Conservation (phyloP, 1,140 invertebrate species). For the Drosophila nannoptera region DNA sequence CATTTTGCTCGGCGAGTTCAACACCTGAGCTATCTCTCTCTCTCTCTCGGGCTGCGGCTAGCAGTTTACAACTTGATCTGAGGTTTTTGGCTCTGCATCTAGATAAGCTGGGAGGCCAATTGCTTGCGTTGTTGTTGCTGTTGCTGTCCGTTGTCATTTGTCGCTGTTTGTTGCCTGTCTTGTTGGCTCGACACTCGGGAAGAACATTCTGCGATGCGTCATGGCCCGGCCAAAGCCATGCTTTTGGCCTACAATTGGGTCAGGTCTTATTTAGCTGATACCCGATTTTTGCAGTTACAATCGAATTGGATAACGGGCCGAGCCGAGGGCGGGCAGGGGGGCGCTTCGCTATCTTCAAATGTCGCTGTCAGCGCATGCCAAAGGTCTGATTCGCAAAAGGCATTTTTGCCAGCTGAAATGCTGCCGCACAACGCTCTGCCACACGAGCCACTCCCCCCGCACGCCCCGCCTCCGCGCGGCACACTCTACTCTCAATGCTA, state of each 20-base stretch:
- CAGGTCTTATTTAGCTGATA: slow-evolving; percentile 57
- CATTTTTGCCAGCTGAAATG: slow-evolving; percentile 39
- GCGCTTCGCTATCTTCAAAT: slow-evolving; percentile 9
- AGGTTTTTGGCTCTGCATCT: slow-evolving; percentile 51
- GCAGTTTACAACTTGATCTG: slow-evolving; percentile 71
- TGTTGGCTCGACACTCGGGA: slow-evolving; percentile 36
- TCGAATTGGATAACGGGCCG: too few relatives aligned
- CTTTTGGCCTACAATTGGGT: slow-evolving; percentile 55
- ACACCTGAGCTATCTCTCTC: slow-evolving; percentile 60
- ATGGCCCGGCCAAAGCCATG: slow-evolving; percentile 15
- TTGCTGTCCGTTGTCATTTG: slow-evolving; percentile 42
- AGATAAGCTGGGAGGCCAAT: slow-evolving; percentile 55
- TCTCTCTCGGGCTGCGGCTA: background rate
- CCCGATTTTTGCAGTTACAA: slow-evolving; percentile 16
- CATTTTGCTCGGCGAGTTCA: slow-evolving; percentile 62
- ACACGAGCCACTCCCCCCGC: slow-evolving; percentile 15
- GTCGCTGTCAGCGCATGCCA: slow-evolving; percentile 69
- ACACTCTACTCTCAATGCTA: slow-evolving; percentile 18
- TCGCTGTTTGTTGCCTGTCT: slow-evolving; percentile 43
- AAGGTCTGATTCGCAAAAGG: slow-evolving; percentile 48
- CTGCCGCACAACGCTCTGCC: slow-evolving; percentile 25
- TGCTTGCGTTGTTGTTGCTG: slow-evolving; percentile 13
- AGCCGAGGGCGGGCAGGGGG: background rate
- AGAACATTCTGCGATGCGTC: slow-evolving; percentile 51
- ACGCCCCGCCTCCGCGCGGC: background rate